These are phyloP conservation scores for Drosophila kepulauana DNA, from an alignment of 1,140 invertebrate species.

Conservation along the genomic window DNA sequence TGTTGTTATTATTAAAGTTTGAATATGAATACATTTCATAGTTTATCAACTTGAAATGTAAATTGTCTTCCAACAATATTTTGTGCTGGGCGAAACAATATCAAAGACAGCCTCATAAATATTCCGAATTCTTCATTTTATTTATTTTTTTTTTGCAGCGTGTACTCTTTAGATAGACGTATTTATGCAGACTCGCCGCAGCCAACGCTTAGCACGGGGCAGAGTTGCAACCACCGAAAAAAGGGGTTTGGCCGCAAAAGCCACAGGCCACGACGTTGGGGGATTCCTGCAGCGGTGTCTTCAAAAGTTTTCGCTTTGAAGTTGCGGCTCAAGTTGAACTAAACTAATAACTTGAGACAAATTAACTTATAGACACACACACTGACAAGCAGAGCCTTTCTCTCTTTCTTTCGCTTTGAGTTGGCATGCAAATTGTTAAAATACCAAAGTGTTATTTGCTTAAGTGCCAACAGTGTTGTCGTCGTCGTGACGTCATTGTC, in stretches of 20 bases:
- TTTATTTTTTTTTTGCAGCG: background rate
- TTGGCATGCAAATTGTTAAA: slow-evolving; percentile 45
- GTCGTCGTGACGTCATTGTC: slow-evolving; percentile 53
- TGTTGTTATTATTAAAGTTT: too few species aligned
- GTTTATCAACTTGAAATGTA: too few species aligned
- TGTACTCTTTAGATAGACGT: background rate
- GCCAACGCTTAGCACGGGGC: background rate
- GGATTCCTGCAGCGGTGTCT: slow-evolving; percentile 17
- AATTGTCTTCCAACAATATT: too few species aligned
- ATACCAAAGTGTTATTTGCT: slow-evolving; percentile 57
- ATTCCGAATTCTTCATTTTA: background rate
- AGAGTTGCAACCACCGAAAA: slow-evolving; percentile 9
- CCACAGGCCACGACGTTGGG: slow-evolving; percentile 46
- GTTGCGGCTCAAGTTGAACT: slow-evolving; percentile 33
- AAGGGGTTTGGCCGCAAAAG: slow-evolving; percentile 70
- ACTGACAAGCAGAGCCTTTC: background rate
- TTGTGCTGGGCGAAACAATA: background rate
- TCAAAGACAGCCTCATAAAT: background rate
- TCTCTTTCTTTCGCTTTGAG: background rate
- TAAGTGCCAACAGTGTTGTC: slow-evolving; percentile 25
- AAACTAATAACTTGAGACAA: slow-evolving; percentile 67
- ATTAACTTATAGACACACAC: slow-evolving; percentile 54
- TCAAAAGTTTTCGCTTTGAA: slow-evolving; percentile 68
- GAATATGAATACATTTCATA: too few species aligned
- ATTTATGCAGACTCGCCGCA: slow-evolving; percentile 8